Evolutionary conservation across 2,797 vertebrate genomes (phyloP), one percentile per base, ranked within the genome.

Genomic region (Lithobates pipiens): DNA sequence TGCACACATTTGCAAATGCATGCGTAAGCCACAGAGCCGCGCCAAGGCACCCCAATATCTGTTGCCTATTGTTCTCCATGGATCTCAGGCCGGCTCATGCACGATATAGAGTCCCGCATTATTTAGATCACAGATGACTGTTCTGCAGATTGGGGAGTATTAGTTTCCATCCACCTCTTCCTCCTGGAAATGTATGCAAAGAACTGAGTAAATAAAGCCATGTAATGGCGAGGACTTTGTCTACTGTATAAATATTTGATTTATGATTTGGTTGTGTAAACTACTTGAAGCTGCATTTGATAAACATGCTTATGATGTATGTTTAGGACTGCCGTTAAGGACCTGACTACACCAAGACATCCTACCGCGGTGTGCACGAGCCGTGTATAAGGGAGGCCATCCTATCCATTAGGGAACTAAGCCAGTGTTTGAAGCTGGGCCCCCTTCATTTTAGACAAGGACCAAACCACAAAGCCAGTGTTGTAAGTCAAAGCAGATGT

Each of bases 231-330:
- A n/a, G 39, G 67, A 71, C 65, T 77, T 81, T 42, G 44, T 76
- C 54, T 65, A 46, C 80, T 74, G 10, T 83, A 50, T 86, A 86
- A 86, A 86, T 86, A 82, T 86, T 86, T 86, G 76, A 78, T 27
- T 29, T 29, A n/a, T n/a, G 5, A 32, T 7, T 72, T 77, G 32
- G 21, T 82, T 44, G 15, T 67, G 74, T 78, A 78, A 86, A 73
- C 75, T 57, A 72, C 42, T 82, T 77, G 39, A 77, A 46, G 42
- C 42, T 77, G 27, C 42, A 18, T 67, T 79, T 79, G 42, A 39
- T 79, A 65, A 69, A 76, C 77, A n/a, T 50, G 9, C 67, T 54
- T 18, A 54, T 21, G 29, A 5, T 79, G 44, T 75, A 13, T 50
- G 9, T 80, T 32, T 0, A 61, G 68, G 71, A 13, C 57, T 5